Conservation (phyloP, 2,888 invertebrate species). For the Trichogramma evanescens region DNA sequence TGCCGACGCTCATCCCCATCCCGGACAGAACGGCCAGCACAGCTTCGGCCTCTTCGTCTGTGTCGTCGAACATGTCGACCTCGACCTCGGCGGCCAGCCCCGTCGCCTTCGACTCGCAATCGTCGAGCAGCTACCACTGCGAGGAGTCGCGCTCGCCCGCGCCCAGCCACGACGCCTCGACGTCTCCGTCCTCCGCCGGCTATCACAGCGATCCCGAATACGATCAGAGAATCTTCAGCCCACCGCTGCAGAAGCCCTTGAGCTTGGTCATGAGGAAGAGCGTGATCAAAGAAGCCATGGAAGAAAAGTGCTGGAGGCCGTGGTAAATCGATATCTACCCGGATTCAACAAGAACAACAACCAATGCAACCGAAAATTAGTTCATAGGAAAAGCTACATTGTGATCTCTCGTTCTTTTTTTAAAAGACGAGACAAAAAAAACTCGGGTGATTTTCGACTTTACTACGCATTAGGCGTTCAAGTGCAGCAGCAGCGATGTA, state of each 20-base stretch:
- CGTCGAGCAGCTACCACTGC: conserved; percentile 49
- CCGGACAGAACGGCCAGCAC: conserved; percentile 70
- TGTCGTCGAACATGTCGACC: conserved; percentile 45
- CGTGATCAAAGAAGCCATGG: conserved; percentile 41
- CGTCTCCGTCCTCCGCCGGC: conserved; percentile 43
- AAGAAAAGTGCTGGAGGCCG: conserved; percentile 76
- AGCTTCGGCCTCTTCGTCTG: conserved; percentile 58
- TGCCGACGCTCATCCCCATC: conserved; percentile 67
- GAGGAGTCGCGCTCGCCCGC: conserved; percentile 40
- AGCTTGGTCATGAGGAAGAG: conserved; percentile 61
- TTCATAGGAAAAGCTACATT: background rate
- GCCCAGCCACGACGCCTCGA: conserved; percentile 50
- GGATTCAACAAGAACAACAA: background rate
- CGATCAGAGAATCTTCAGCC: conserved; percentile 46
- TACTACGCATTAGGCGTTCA: background rate
- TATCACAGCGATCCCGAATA: conserved; percentile 41
- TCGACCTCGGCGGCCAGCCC: conserved; percentile 49
- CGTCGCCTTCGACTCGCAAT: conserved; percentile 47
- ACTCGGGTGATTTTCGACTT: background rate
- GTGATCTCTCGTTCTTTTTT: conserved; percentile 12
- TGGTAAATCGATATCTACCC: conserved; percentile 54
- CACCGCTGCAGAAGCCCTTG: conserved; percentile 55
- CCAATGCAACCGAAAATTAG: background rate
- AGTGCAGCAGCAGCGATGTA: conserved; percentile 1
- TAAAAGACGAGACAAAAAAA: conserved; percentile 3